Evolutionary conservation across 1,140 invertebrate genomes (phyloP), one percentile per base, ranked within the genome.

Genomic region (Colletes latitarsis): DNA sequence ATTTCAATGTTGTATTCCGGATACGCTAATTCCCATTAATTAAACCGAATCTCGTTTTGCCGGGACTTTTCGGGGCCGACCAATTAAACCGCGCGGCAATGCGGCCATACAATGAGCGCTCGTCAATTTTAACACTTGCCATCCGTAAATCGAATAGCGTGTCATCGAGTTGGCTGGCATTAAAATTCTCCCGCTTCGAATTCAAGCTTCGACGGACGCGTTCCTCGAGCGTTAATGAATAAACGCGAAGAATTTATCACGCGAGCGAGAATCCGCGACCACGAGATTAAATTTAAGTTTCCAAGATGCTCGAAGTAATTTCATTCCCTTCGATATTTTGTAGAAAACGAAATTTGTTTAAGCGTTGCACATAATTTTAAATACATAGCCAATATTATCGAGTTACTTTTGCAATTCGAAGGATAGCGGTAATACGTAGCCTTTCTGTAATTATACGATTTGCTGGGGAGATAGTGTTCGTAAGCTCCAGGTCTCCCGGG

Each of bases 41-140:
- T 77, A 71, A 77, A 70, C 43, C 39, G 76, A 77, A 70, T 70
- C 41, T 77, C 76, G 76, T 77, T 77, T 70, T 41, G 6, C 21
- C 39, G 3, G 53, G 53, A 77, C 66, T 77, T 77, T 77, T 62
- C 17, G 12, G 30, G 21, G 1, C 17, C 63, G 39, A 19, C 53
- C 52, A 68, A 76, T 76, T 76, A 66, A 76, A 15, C n/a, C 14
- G 0, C 3, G 41, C 21, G 12, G 41, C 46, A 41, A 64, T 15
- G 62, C 49, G 49, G 39, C n/a, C 8, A 21, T 19, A 46, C 64
- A 43, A 19, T 52, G 46, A 67, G 10, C n/a, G 19, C 10, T 21
- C 19, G 63, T 57, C 63, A 55, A 76, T 76, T 67, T 67, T 53
- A 19, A 70, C 62, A 67, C 5, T 67, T 15, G 14, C 43, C n/a